Evolutionary conservation across 2,113 vertebrate species (phyloP).

Genomic region (Elaphurus davidianus): DNA sequence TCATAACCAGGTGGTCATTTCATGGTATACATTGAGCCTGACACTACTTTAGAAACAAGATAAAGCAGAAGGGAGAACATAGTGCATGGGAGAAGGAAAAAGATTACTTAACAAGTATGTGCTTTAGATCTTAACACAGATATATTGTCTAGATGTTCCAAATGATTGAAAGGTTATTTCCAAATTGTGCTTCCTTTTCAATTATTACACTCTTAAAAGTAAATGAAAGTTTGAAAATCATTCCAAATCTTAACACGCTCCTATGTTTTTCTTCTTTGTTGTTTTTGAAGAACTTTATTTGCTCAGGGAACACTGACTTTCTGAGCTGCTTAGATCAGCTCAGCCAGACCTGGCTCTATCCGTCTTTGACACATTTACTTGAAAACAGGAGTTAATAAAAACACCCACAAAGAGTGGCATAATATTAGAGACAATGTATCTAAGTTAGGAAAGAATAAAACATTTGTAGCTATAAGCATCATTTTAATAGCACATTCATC

Average conservation of each 20-base stretch:
- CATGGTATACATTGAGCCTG: not conserved
- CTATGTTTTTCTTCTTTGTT: not conserved
- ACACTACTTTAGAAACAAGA: not conserved
- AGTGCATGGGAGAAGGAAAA: not conserved
- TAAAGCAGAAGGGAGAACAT: not conserved
- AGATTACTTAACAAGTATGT: not conserved
- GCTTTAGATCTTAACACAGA: not conserved
- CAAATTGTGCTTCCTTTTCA: not conserved
- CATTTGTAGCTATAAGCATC: not conserved
- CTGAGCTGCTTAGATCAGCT: not conserved
- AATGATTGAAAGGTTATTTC: not conserved
- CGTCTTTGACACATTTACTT: not conserved
- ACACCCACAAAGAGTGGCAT: not conserved
- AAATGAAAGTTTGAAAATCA: slow-evolving; percentile 12
- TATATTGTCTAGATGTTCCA: not conserved
- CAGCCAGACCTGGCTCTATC: not conserved
- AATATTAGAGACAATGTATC: not conserved
- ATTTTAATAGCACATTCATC: not conserved
- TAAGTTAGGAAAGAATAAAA: slow-evolving; percentile 1
- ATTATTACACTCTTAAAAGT: slow-evolving; percentile 11
- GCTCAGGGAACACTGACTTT: not conserved
- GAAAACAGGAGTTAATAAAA: not conserved
- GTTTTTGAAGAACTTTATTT: not conserved
- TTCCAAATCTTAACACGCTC: not conserved
- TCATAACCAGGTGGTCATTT: not conserved